Percentiles rank a stretch among this genome's conserved stretches.
Conservation (phyloP, 2,797 vertebrate species). For the Scarus forsteni region DNA sequence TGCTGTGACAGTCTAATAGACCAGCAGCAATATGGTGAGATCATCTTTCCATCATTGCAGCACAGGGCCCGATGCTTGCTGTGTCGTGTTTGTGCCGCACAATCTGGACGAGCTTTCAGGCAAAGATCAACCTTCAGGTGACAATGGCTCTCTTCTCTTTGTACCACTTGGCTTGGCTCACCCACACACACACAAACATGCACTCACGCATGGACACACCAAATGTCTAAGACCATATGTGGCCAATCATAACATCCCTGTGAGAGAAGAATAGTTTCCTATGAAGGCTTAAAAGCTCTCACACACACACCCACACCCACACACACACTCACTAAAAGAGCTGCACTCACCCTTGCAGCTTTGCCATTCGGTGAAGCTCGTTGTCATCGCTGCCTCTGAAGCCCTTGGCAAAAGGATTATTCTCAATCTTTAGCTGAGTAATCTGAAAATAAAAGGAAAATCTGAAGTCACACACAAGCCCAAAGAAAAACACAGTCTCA, state of each 20-base stretch:
- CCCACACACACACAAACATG: conserved; percentile 17
- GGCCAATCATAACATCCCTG: conserved; percentile 66
- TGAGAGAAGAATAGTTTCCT: conserved; percentile 20
- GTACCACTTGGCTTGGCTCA: conserved; percentile 38
- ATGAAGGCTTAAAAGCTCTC: conserved; percentile 14
- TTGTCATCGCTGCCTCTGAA: conserved; percentile 97
- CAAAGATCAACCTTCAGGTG: conserved; percentile 67
- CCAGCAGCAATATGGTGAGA: conserved; percentile 53
- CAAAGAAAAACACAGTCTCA: conserved; percentile 7
- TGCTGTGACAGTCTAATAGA: conserved; percentile 49
- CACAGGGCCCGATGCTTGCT: background rate
- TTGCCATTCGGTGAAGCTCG: conserved; percentile 94
- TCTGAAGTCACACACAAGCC: conserved; percentile 6
- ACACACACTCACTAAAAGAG: conserved; percentile 12
- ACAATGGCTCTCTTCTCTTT: conserved; percentile 51
- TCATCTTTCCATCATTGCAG: conserved; percentile 40
- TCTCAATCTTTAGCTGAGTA: conserved; percentile 98
- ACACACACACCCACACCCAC: conserved; percentile 26
- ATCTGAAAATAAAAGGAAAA: conserved; percentile 83
- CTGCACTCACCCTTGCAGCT: conserved; percentile 73
- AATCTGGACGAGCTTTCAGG: conserved; percentile 29
- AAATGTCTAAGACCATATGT: conserved; percentile 67
- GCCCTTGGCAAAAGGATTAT: conserved; percentile 98
- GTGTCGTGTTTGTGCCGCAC: conserved; percentile 25
- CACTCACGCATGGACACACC: conserved; percentile 17